phyloP scores from a whole-genome alignment of 2,888 invertebrate species.

The Tolmerus cingulatus region DNA sequence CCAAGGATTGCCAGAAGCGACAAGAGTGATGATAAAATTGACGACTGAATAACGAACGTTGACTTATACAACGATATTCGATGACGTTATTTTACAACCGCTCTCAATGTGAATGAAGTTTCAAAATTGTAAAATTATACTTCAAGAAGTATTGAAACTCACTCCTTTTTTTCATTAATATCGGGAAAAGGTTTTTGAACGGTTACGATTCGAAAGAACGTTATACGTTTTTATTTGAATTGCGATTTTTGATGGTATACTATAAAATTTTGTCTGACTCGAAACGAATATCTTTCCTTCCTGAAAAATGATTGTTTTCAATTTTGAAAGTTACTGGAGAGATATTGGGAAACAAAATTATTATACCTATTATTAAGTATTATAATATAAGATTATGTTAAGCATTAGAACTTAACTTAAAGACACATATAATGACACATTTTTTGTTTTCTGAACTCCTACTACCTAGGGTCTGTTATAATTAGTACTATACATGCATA shows the following conservation, averaged over 20 bases:
- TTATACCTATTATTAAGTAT: too few species aligned
- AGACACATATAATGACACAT: too few species aligned
- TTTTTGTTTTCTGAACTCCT: background rate
- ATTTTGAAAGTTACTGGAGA: too few species aligned
- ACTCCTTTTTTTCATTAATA: background rate
- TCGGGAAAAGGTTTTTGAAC: background rate
- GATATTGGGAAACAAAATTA: too few species aligned
- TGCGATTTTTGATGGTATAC: background rate
- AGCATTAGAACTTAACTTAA: too few species aligned
- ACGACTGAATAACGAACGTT: slow-evolving; percentile 10
- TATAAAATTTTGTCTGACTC: background rate
- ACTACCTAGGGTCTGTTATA: background rate
- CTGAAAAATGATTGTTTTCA: too few species aligned
- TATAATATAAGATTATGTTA: too few species aligned
- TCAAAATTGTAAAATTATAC: background rate
- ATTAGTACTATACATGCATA: background rate
- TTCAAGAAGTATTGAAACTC: background rate
- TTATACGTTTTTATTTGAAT: background rate
- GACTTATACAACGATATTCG: background rate
- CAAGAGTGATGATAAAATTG: slow-evolving; percentile 15
- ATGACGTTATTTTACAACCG: slow-evolving; percentile 5
- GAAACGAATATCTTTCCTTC: too few species aligned
- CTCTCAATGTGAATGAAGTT: background rate
- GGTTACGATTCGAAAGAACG: background rate
- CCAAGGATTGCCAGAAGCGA: slow-evolving; percentile 30